Base-by-base conservation (phyloP, 2,888 invertebrate genomes). In the Adelognathus sp. region DNA sequence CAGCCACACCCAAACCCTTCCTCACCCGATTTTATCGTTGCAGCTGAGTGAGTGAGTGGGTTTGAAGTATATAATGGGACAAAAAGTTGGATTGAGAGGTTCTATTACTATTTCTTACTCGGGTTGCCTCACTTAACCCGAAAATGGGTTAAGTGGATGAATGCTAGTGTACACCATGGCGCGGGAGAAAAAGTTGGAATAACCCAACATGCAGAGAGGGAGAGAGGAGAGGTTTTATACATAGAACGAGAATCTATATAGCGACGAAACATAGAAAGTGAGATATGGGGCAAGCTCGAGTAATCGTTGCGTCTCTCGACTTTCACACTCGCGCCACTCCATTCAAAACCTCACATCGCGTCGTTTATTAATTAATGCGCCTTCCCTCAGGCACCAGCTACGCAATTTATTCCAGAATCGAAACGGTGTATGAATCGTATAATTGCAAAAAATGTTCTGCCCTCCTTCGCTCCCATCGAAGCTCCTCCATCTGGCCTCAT, bases 1-100 rank as follows among this genome's bases (percentile, higher is more conserved):
- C 44, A 39, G 60, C 74, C 74, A 58, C 74, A 52, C 78, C 78
- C 78, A 56, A 70, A 64, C 58, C 58, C 52, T 69, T 52, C 50
- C 36, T 50, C 16, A 29, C 18, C 14, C 64, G 52, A 72, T 78
- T 74, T 74, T 74, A 74, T 78, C 60, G 52, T 18, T 11, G 39
- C 36, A 14, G 27, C 29, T 52, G 29, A 39, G 56, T 29, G 58
- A 24, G 63, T 72, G 44, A 44, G 70, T 54, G 70, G 73, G 41
- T 54, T 21, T 27, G 7, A 54, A 66, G 46, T 44, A 9, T 41
- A 56, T 54, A 67, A 41, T 52, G 61, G 66, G n/a, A n/a, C 21
- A 31, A 70, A 24, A 36, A 18, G 56, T 21, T 7, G 46, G 44
- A 21, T 18, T 44, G 41, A 46, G 24, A 11, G 56, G 29, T 61